Conservation (phyloP, 2,797 vertebrate species). For the Leuciscus waleckii region DNA sequence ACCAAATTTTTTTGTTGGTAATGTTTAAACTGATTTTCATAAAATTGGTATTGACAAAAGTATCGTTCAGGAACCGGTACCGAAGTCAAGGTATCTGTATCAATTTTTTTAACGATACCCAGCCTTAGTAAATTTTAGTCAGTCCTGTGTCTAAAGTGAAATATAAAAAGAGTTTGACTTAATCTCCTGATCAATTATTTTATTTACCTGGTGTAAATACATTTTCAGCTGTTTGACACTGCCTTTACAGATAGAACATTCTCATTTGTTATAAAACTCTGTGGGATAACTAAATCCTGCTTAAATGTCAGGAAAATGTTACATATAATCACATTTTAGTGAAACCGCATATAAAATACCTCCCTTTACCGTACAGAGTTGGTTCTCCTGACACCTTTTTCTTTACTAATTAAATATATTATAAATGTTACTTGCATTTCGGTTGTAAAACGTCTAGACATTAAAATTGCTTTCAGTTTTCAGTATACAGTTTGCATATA, state of each 20-base stretch:
- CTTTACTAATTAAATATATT: not conserved
- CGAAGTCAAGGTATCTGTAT: no score
- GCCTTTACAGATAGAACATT: not conserved
- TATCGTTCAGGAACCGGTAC: no score
- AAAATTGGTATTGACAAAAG: no score
- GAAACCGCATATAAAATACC: not conserved
- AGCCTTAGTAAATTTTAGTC: no score
- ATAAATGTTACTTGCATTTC: not conserved
- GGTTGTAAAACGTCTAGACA: not conserved
- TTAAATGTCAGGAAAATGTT: slow-evolving; percentile 12
- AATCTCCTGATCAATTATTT: not conserved
- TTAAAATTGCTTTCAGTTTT: not conserved
- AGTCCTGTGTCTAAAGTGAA: not conserved
- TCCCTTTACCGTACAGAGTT: not conserved
- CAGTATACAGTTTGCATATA: not conserved
- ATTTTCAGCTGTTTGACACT: slow-evolving; percentile 1
- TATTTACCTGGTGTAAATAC: not conserved
- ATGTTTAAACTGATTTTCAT: no score
- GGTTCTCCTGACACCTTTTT: not conserved
- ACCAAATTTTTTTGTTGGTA: no score
- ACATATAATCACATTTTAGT: slow-evolving; percentile 6
- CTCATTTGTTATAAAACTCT: not conserved
- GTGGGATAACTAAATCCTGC: not conserved
- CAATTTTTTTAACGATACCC: no score
- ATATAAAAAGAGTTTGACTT: not conserved